A percentile compares a stretch with the other conserved stretches of the same genome.
These are phyloP conservation scores for Aldrovandia affinis DNA, from an alignment of 2,797 vertebrate species.

Conservation along the genomic window DNA sequence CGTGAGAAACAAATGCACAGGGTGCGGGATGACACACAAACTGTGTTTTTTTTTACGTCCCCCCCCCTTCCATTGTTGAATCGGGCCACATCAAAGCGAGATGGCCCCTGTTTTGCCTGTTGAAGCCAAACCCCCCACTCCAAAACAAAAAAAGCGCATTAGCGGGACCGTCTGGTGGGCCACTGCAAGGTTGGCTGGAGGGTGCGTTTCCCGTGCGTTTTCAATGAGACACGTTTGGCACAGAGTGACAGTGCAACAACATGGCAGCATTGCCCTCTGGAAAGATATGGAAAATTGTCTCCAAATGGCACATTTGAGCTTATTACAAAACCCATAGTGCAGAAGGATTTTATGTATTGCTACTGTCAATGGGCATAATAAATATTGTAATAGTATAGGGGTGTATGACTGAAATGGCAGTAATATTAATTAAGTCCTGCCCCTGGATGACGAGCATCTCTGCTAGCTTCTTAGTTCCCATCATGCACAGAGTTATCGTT, in stretches of 20 bases:
- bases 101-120: conserved; percentile 64
- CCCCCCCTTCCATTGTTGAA: conserved; percentile 53
- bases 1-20: conserved; percentile 53
- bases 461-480: neutral
- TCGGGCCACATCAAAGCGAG: conserved; percentile 68
- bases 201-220: too few relatives aligned
- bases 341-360: too few relatives aligned
- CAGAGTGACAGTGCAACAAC: too few relatives aligned
- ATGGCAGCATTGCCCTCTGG: too few relatives aligned
- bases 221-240: too few relatives aligned
- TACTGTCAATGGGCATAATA: too few relatives aligned
- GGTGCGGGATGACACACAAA: conserved; percentile 44
- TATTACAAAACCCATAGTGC: too few relatives aligned
- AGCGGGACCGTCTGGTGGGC: neutral
- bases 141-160: conserved; percentile 40
- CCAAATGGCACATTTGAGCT: too few relatives aligned
- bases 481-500: neutral
- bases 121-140: conserved; percentile 53
- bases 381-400: too few relatives aligned
- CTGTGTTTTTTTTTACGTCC: neutral
- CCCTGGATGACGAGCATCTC: neutral
- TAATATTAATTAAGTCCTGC: neutral
- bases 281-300: too few relatives aligned
- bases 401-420: too few relatives aligned
- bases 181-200: too few relatives aligned